A percentile compares a stretch with the other conserved stretches of the same genome.
Evolutionary conservation across 2,797 vertebrate genomes (phyloP).

Genomic region (Fistularia commersonii): DNA sequence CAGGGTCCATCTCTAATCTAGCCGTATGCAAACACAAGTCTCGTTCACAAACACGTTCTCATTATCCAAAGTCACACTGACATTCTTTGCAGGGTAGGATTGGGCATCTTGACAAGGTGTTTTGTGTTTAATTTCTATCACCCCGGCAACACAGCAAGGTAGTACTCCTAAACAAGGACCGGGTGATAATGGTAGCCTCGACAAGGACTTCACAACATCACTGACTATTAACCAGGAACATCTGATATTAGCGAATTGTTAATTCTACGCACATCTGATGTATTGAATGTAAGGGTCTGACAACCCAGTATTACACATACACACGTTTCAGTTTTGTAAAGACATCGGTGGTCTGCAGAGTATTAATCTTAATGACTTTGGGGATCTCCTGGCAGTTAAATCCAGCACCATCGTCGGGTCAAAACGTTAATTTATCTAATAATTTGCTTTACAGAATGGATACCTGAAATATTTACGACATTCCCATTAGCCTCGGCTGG

Average conservation of each 20-base stretch:
- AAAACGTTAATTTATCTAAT: background rate
- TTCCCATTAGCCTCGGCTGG: background rate
- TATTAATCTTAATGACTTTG: background rate
- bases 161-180: conserved; percentile 24
- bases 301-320: background rate
- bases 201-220: background rate
- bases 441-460: conserved; percentile 3
- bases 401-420: background rate
- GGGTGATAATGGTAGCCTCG: conserved; percentile 8
- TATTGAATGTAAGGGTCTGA: too few species aligned
- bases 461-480: conserved; percentile 1
- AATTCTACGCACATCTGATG: too few species aligned
- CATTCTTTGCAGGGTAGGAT: conserved; percentile 40
- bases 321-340: background rate
- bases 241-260: background rate
- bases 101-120: conserved; percentile 41
- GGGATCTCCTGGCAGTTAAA: conserved; percentile 7
- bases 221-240: background rate
- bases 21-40: conserved; percentile 71
- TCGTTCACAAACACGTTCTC: conserved; percentile 51
- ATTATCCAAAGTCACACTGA: conserved; percentile 54
- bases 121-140: conserved; percentile 34
- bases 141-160: conserved; percentile 33
- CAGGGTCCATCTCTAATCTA: conserved; percentile 63
- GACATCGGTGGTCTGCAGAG: background rate